These are phyloP conservation scores for Brachyalestes nurse DNA, from an alignment of 2,797 vertebrate genomes.

Conservation along the genomic window DNA sequence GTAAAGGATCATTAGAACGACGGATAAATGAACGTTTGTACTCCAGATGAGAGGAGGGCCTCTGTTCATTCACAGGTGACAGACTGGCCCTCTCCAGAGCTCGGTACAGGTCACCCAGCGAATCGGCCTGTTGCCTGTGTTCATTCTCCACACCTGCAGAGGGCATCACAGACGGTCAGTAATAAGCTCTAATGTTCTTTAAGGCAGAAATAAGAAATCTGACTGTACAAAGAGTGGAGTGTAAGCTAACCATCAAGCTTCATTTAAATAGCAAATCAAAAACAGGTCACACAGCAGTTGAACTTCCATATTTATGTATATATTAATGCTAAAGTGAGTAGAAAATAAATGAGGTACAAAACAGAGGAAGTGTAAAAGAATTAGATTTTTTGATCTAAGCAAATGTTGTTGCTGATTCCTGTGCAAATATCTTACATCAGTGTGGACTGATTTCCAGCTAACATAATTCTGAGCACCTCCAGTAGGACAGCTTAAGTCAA, in stretches of 20 bases:
- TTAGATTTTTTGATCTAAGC: too few species aligned
- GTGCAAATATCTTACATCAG: too few species aligned
- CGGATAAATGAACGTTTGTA: conserved; percentile 95
- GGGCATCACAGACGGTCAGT: conserved; percentile 19
- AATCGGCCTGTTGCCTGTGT: conserved; percentile 88
- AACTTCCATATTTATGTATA: background rate
- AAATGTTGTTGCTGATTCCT: too few species aligned
- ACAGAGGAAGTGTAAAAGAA: too few species aligned
- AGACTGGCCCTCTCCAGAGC: conserved; percentile 94
- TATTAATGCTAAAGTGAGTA: too few species aligned
- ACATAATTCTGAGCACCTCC: background rate
- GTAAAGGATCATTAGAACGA: conserved; percentile 91
- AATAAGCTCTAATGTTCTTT: background rate
- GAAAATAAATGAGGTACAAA: too few species aligned
- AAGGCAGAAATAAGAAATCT: background rate
- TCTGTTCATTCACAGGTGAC: conserved; percentile 86
- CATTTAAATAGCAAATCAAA: background rate
- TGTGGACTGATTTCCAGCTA: too few species aligned
- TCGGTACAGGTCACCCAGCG: conserved; percentile 93
- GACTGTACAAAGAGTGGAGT: background rate
- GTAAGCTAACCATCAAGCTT: background rate
- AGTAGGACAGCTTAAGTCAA: too few species aligned
- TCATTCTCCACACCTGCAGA: conserved; percentile 72
- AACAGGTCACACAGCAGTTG: background rate
- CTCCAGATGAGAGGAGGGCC: conserved; percentile 90